Conservation (phyloP, 64 coral and sea anemone genomes). For the Catalaphyllia jardinei region DNA sequence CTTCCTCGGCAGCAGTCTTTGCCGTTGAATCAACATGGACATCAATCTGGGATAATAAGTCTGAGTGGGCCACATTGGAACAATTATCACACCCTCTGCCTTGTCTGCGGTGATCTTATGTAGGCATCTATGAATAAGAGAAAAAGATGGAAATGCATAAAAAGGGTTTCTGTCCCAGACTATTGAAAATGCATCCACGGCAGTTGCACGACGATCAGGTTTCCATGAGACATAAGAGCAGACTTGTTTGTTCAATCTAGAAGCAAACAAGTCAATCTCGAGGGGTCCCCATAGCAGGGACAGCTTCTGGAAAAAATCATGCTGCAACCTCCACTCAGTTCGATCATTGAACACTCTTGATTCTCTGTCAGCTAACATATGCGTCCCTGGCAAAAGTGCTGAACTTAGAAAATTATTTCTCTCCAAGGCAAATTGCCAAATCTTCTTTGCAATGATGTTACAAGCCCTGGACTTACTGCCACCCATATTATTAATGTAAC, state of each 20-base stretch:
- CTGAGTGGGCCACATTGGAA: too few species aligned
- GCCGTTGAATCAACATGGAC: too few species aligned
- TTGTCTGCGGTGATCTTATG: too few species aligned
- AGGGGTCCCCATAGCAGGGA: neutral
- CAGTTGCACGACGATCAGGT: slow-evolving; percentile 26
- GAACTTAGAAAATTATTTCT: slow-evolving; percentile 23
- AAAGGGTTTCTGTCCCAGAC: too few species aligned
- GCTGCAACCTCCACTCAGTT: slow-evolving; percentile 30
- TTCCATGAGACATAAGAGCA: slow-evolving; percentile 1
- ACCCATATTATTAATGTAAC: slow-evolving; percentile 55
- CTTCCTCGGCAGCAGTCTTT: too few species aligned
- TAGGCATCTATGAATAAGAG: too few species aligned
- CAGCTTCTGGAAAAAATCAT: neutral
- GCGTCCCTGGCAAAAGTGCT: slow-evolving; percentile 24
- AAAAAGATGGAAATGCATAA: too few species aligned
- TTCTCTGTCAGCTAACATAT: slow-evolving; percentile 30
- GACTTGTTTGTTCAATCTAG: slow-evolving; percentile 10
- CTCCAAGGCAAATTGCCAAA: neutral
- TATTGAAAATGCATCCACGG: too few species aligned
- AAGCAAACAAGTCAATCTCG: slow-evolving; percentile 17
- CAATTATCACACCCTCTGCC: too few species aligned
- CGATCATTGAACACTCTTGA: slow-evolving; percentile 33
- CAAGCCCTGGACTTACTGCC: too few species aligned
- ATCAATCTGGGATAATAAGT: too few species aligned
- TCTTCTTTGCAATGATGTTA: slow-evolving; percentile 11